Base-by-base conservation (phyloP, 1,140 invertebrate species). In the Pantala flavescens region DNA sequence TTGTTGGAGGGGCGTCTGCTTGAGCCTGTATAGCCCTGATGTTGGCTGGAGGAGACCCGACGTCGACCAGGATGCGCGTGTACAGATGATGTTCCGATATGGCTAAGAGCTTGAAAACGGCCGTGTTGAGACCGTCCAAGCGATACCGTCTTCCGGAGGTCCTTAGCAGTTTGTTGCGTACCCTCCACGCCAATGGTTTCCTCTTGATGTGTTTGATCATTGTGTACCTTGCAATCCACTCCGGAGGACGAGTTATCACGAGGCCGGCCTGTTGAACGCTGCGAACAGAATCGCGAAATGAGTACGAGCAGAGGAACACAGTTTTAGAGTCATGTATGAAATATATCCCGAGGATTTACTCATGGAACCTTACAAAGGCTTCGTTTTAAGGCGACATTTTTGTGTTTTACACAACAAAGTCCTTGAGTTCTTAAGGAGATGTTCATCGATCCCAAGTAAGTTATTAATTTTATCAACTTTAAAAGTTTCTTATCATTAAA, bases 191-290 rank as follows among this genome's bases (percentile, higher is more conserved):
- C 23, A 84, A 80, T 9, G 83, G 82, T 73, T 80, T 80, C 73
- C 85, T 76, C 72, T 84, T 83, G 21, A 80, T 78, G 77, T 87
- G 86, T 75, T 83, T 84, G 2, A 86, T 80, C 86, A 87, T 87
- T 43, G 82, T 85, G 77, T 87, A 87, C 7, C 84, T 78, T 3
- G 83, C 85, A 28, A 86, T 80, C 70, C 77, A 80, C 23, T 79
- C 79, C 0, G 83, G 81, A 70, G 84, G 85, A 71, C 85, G 77
- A 16, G 81, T 80, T 43, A 85, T 84, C 71, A 80, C 79, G 19
- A 82, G 79, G 7, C 82, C 81, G 21, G 81, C 80, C 63, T 83
- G 81, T 71, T 82, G 79, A 12, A 85, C 81, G 73, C 84, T 83
- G 74, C 43, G 79, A 78, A 70, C 16, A 9, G 43, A 49, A n/a